Percentiles rank a stretch among this genome's conserved stretches.
Evolutionary conservation across 1,140 invertebrate species (phyloP).

Genomic region (Phocides pigmalion): DNA sequence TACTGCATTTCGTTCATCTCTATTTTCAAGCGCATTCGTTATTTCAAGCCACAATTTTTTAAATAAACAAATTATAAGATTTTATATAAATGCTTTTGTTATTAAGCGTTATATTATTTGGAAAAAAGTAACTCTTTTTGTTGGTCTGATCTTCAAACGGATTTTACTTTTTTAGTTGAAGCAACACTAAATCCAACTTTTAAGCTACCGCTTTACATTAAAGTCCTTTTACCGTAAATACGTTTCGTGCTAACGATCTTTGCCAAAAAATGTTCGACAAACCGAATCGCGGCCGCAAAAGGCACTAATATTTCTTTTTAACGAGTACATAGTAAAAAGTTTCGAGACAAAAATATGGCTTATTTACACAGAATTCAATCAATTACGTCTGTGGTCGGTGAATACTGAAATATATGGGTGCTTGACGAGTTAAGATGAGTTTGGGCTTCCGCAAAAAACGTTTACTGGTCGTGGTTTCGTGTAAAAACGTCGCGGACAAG

Average conservation of each 20-base stretch:
- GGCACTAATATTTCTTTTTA: constrained; percentile 37
- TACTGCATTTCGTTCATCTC: too few relatives aligned
- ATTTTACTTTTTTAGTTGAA: neutral
- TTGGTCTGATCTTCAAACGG: neutral
- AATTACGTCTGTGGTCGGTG: constrained; percentile 65
- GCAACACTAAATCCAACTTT: constrained; percentile 24
- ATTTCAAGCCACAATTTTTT: too few relatives aligned
- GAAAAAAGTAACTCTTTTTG: neutral
- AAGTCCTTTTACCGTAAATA: constrained; percentile 30
- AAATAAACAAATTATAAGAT: too few relatives aligned
- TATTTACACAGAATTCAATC: constrained; percentile 73
- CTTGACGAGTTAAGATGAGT: constrained; percentile 64
- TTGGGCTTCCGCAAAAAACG: constrained; percentile 65
- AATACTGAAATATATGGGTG: constrained; percentile 68
- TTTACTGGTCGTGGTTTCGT: constrained; percentile 40
- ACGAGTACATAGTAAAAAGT: constrained; percentile 33
- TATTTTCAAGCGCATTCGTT: too few relatives aligned
- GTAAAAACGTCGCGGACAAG: constrained; percentile 70
- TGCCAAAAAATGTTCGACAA: constrained; percentile 34
- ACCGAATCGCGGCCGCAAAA: constrained; percentile 27
- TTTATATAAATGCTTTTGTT: too few relatives aligned
- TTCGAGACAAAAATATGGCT: constrained; percentile 51
- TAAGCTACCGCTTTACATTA: constrained; percentile 26
- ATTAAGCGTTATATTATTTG: too few relatives aligned
- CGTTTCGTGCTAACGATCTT: constrained; percentile 31